phyloP scores from a whole-genome alignment of 2,797 vertebrate species.

The Eurystomus glaucurus region DNA sequence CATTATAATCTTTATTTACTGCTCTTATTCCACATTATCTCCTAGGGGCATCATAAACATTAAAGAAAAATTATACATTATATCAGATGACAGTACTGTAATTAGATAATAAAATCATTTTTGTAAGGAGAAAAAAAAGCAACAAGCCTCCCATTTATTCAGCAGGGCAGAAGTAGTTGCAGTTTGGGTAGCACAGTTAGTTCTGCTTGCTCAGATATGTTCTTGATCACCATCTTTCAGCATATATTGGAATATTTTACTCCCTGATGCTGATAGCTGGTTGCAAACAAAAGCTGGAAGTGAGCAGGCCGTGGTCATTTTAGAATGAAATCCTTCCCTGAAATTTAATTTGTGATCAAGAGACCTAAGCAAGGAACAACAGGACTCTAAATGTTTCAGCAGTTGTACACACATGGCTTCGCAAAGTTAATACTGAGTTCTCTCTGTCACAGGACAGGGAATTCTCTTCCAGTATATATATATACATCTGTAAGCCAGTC shows the following conservation, averaged over 20 bases:
- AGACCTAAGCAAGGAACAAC: background rate
- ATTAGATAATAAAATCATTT: background rate
- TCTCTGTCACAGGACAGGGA: background rate
- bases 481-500: constrained; percentile 29
- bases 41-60: background rate
- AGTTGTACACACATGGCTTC: background rate
- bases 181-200: background rate
- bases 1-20: constrained; percentile 48
- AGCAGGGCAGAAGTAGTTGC: background rate
- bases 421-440: background rate
- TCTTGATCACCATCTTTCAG: background rate
- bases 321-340: constrained; percentile 6
- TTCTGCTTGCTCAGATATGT: background rate
- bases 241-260: background rate
- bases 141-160: background rate
- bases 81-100: background rate
- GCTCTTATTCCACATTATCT: background rate
- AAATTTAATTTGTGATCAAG: constrained; percentile 21
- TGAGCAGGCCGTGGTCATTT: background rate
- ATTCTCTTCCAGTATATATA: background rate
- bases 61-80: background rate
- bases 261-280: background rate
- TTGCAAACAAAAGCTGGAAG: constrained; percentile 12
- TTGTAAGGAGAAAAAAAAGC: background rate
- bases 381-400: constrained; percentile 28